These are phyloP conservation scores for Lagocephalus sceleratus DNA, from an alignment of 2,797 vertebrate species.

Conservation along the genomic window DNA sequence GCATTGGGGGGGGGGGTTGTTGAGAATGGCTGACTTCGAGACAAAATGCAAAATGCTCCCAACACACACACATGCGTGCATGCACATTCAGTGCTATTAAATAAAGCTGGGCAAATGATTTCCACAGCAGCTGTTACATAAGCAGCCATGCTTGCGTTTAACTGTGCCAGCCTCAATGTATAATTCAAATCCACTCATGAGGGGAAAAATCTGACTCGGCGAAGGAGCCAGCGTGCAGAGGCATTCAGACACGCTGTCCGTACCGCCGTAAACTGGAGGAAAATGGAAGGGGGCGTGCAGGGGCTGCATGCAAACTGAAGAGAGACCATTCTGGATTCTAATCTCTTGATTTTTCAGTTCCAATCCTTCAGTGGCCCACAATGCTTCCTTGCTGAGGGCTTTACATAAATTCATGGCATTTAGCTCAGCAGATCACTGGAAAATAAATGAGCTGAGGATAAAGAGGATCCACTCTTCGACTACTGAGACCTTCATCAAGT, in stretches of 20 bases:
- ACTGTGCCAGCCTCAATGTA: conserved; percentile 68
- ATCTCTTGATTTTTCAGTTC: conserved; percentile 46
- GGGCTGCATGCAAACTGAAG: conserved; percentile 48
- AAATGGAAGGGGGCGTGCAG: conserved; percentile 20
- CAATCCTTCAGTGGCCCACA: conserved; percentile 27
- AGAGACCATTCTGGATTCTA: conserved; percentile 59
- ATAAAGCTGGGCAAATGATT: conserved; percentile 62
- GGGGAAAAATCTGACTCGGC: conserved; percentile 60
- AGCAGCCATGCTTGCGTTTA: conserved; percentile 57
- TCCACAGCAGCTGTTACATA: conserved; percentile 74
- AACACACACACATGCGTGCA: conserved; percentile 22
- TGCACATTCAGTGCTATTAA: conserved; percentile 36
- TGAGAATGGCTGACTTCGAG: conserved; percentile 24
- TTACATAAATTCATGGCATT: conserved; percentile 66
- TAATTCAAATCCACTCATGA: conserved; percentile 66
- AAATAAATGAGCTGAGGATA: conserved; percentile 27
- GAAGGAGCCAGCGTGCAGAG: conserved; percentile 52
- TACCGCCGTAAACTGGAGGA: conserved; percentile 47
- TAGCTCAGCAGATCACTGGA: conserved; percentile 29
- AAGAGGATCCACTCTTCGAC: neutral
- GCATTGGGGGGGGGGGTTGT: conserved; percentile 5
- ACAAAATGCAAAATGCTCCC: conserved; percentile 10
- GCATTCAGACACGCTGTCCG: conserved; percentile 45
- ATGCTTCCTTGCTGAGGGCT: conserved; percentile 30
- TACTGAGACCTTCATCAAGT: no score